phyloP scores from a whole-genome alignment of 2,113 vertebrate species.

The Corythornis vintsioides region DNA sequence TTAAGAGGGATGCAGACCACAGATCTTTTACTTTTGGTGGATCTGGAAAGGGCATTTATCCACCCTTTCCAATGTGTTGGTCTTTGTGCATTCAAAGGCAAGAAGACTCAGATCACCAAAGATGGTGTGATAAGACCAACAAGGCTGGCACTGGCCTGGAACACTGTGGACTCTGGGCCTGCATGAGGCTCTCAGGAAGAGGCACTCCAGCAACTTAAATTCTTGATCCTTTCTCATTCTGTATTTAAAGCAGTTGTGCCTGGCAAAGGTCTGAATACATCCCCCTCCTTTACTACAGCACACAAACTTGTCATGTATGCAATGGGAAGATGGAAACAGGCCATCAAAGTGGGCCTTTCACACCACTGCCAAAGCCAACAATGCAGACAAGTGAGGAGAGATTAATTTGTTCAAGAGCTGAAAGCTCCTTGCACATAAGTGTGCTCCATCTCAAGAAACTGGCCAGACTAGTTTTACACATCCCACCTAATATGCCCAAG shows the following conservation, averaged over 20 bases:
- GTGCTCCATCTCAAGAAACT: background rate
- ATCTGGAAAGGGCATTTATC: background rate
- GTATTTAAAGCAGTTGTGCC: background rate
- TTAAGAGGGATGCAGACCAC: background rate
- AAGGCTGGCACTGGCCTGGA: background rate
- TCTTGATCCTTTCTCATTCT: background rate
- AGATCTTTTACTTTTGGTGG: background rate
- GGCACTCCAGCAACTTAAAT: background rate
- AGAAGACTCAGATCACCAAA: background rate
- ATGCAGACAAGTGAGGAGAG: background rate
- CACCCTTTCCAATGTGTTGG: accelerated
- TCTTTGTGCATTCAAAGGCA: background rate
- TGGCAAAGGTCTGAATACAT: background rate
- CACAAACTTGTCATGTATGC: background rate
- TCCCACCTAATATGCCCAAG: background rate
- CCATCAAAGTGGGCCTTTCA: background rate
- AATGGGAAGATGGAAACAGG: background rate
- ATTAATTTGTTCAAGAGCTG: background rate
- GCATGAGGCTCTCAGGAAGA: background rate
- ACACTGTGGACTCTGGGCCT: background rate
- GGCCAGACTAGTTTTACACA: background rate
- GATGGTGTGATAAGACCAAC: background rate
- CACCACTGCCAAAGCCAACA: background rate
- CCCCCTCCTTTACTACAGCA: background rate
- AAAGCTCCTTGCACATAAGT: background rate